Evolutionary conservation across 1,140 invertebrate genomes (phyloP), one percentile per base, ranked within the genome.

Genomic region (Apis cerana): DNA sequence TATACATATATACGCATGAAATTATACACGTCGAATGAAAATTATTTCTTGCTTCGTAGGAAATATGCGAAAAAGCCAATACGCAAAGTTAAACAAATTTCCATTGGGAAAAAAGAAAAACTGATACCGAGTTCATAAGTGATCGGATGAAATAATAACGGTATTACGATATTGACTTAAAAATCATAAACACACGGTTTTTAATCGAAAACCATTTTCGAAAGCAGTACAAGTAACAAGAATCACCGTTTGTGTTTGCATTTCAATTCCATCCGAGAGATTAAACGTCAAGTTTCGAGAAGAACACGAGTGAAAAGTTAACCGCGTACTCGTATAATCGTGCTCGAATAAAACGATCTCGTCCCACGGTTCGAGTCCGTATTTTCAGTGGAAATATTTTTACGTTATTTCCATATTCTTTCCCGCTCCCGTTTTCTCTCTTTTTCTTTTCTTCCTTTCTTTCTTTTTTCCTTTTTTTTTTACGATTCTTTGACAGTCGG

Each of bases 361-460:
- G 58, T 17, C 12, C 1, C 33, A 7, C 48, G 7, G 56, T 72
- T 71, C 23, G 58, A 12, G 43, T 4, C 1, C 19, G 23, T 80
- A 72, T 62, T 80, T 80, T 43, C 68, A 33, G 9, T 54, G 77
- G 48, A 72, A 81, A 81, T 81, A 81, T 75, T 82, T 76, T 58
- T 21, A 68, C 59, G 54, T 68, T 68, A 75, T 74, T 59, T 76
- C 71, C 64, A 59, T 58, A 68, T 76, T 58, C 48, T 1, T 15
- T 1, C 43, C 11, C 64, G 52, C 23, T 59, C 21, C 15, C n/a
- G 23, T 33, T 68, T 43, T 0, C 33, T 43, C 33, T 7, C 33
- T 5, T 33, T 33, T 2, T 43, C 33, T 43, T 43, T 5, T 7
- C 5, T 43, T 43, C 5, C 5, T 43, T 7, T 43, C 5, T 7